Evolutionary conservation across 2,113 vertebrate genomes (phyloP).

Genomic region (Oncorhynchus nerka): DNA sequence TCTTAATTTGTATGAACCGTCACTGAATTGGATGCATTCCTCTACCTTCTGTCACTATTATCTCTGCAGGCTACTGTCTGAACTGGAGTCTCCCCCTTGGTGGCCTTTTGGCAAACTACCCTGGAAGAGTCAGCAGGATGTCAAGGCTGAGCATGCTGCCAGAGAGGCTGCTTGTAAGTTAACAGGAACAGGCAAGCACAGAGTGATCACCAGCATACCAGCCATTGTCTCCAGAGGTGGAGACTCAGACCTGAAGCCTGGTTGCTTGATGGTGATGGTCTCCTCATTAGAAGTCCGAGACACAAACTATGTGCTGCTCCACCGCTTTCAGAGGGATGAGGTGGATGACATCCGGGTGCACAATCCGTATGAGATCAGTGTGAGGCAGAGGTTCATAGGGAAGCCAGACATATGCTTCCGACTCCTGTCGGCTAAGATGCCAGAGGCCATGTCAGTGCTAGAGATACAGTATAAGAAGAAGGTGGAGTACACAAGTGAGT

Average conservation of each 20-base stretch:
- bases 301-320: constrained; percentile 72
- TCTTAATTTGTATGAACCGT: too few relatives aligned
- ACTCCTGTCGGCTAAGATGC: constrained; percentile 87
- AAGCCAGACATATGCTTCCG: constrained; percentile 81
- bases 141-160: constrained; percentile 59
- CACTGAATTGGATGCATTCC: background rate
- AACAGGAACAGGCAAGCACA: constrained; percentile 58
- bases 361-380: constrained; percentile 83
- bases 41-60: background rate
- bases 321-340: constrained; percentile 81
- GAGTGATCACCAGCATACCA: constrained; percentile 78
- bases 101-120: constrained; percentile 88
- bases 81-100: constrained; percentile 91
- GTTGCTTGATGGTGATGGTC: constrained; percentile 74
- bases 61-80: constrained; percentile 78
- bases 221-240: constrained; percentile 77
- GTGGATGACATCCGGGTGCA: constrained; percentile 86
- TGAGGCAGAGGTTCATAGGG: constrained; percentile 89
- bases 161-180: constrained; percentile 30
- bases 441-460: constrained; percentile 76
- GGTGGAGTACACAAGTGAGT: constrained; percentile 78
- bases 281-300: constrained; percentile 84
- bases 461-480: constrained; percentile 86
- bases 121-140: constrained; percentile 75
- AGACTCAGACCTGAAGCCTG: constrained; percentile 76